Evolutionary conservation across 2,888 invertebrate genomes (phyloP).

Genomic region (Acanthosepion esculentum): DNA sequence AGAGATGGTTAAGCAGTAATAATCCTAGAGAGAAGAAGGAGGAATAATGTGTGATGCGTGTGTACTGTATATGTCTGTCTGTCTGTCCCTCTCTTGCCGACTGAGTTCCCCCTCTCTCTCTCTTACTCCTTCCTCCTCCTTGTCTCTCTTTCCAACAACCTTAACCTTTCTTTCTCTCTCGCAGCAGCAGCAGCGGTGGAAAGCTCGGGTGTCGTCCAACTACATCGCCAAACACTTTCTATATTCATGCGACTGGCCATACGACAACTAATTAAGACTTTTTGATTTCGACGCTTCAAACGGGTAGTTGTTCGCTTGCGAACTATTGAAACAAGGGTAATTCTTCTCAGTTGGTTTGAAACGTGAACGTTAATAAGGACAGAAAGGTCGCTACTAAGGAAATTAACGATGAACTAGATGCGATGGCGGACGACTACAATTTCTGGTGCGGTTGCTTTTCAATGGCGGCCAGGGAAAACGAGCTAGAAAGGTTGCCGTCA

Average conservation of each 20-base stretch:
- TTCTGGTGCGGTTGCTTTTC: neutral
- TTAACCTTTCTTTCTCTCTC: neutral
- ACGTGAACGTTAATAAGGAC: neutral
- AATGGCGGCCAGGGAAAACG: neutral
- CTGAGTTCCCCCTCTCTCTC: neutral
- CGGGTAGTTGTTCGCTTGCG: neutral
- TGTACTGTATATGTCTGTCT: neutral
- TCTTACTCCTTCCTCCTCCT: too few species aligned
- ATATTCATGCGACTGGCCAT: neutral
- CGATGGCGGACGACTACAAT: neutral
- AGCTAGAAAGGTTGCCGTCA: neutral
- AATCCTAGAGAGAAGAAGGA: constrained; percentile 16
- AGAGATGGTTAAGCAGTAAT: neutral
- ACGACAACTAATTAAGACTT: neutral
- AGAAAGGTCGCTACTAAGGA: neutral
- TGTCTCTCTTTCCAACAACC: neutral
- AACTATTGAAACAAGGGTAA: neutral
- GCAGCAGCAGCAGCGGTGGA: neutral
- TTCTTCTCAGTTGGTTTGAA: neutral
- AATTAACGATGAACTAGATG: neutral
- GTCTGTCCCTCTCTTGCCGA: neutral
- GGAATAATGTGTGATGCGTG: constrained; percentile 17
- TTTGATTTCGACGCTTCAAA: neutral
- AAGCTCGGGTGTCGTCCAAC: constrained; percentile 34
- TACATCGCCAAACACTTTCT: neutral